Evolutionary conservation across 2,888 invertebrate species (phyloP), one percentile per base, ranked within the genome.

Genomic region (Meliscaeva auricollis): DNA sequence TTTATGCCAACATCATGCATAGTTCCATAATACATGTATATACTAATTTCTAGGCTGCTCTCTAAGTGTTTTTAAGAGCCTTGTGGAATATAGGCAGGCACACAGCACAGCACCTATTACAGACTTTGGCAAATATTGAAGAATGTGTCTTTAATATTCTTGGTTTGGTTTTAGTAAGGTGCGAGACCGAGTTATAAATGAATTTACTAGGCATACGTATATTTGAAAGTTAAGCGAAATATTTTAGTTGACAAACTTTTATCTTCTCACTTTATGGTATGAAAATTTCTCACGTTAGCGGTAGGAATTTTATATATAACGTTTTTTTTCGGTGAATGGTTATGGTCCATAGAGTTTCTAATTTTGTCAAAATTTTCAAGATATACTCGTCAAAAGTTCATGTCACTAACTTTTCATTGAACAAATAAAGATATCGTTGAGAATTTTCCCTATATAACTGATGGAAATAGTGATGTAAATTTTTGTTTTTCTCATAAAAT

Each of bases 371-470:
- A 54, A 15, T 54, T 15, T 8, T 54, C 30, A 30, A 32, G 4
- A 0, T 20, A 13, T 8, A 8, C 8, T 15, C 15, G 9, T 4
- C 30, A 54, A 54, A 52, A 54, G n/a, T 54, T 54, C 30, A 30
- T 54, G 30, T 54, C 30, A 54, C 30, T 30, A 54, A 54, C 54
- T 54, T 30, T 54, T 54, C 54, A 54, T 30, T 9, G 30, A 54
- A 54, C 30, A 54, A 54, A 54, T 52, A 9, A 54, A 9, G 30
- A 15, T 30, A 54, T 54, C 30, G n/a, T 52, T 26, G n/a, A 8
- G 26, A 30, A 30, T 15, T 26, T 26, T 26, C 26, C 26, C 1
- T 1, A n/a, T n/a, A n/a, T n/a, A n/a, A 30, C 0, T 15, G 30
- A 54, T 15, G 54, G 30, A 30, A 30, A 26, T 26, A n/a, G n/a